Conservation (phyloP, 2,797 vertebrate genomes). For the Gambelia wislizenii region DNA sequence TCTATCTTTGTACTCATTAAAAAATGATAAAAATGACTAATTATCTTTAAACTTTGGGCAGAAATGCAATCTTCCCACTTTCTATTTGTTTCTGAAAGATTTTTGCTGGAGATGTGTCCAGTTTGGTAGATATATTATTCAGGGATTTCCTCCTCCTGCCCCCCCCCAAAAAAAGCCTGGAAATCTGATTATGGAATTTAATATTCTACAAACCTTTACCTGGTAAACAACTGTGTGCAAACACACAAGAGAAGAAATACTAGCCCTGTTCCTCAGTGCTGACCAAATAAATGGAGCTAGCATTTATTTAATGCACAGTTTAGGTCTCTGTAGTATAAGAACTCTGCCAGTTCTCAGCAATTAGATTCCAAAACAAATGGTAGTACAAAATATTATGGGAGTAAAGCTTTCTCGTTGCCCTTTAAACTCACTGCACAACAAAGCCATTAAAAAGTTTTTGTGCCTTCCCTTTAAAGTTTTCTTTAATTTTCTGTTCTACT, state of each 20-base stretch:
- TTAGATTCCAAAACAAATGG: constrained; percentile 43
- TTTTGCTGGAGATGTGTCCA: neutral
- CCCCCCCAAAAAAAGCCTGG: neutral
- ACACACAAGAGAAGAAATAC: neutral
- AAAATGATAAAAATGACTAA: neutral
- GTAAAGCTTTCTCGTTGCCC: neutral
- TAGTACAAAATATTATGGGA: constrained; percentile 11
- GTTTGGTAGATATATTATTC: neutral
- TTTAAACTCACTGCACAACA: constrained; percentile 18
- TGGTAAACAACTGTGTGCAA: constrained; percentile 11
- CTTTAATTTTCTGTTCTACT: neutral
- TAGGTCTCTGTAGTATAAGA: constrained; percentile 34
- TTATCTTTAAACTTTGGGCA: neutral
- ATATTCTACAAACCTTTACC: neutral
- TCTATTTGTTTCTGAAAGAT: neutral
- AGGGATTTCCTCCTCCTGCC: neutral
- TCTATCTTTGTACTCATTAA: neutral
- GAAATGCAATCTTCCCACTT: neutral
- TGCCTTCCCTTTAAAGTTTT: constrained; percentile 1
- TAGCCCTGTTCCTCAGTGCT: neutral
- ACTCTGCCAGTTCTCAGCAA: constrained; percentile 20
- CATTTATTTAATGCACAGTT: constrained; percentile 17
- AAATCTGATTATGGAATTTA: constrained; percentile 8
- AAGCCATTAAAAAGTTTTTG: constrained; percentile 35
- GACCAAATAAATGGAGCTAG: constrained; percentile 36